Evolutionary conservation across 2,113 vertebrate genomes (phyloP).

Genomic region (Neodon shergylaensis): DNA sequence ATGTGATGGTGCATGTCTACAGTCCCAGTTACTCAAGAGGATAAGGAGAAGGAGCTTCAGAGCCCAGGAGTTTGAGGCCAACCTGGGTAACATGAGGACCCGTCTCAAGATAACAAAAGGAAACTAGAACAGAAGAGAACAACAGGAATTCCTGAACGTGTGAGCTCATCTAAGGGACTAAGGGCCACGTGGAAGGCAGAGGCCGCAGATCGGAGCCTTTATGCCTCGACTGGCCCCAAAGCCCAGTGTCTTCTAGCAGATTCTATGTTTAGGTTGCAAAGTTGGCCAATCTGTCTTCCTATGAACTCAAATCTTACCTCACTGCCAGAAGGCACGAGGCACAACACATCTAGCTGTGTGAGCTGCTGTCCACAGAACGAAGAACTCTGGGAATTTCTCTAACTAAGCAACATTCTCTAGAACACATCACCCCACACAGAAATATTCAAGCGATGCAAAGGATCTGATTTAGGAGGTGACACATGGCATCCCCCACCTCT

Average conservation of each 20-base stretch:
- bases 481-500: neutral
- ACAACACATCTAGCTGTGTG: neutral
- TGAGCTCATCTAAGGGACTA: neutral
- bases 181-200: neutral
- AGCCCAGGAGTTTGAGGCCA: neutral
- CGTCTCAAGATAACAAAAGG: neutral
- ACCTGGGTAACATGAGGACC: neutral
- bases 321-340: neutral
- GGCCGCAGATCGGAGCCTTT: neutral
- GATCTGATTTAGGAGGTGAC: neutral
- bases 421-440: slow-evolving; percentile 47
- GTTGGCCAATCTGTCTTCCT: neutral
- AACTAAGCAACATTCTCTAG: slow-evolving; percentile 55
- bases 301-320: neutral
- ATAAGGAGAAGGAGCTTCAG: neutral
- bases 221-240: rapidly evolving
- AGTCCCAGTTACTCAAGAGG: neutral
- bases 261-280: neutral
- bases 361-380: neutral
- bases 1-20: neutral
- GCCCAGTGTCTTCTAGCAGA: neutral
- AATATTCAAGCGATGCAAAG: slow-evolving; percentile 52
- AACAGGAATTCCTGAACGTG: neutral
- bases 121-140: neutral
- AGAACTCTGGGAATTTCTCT: slow-evolving; percentile 67